phyloP scores from a whole-genome alignment of 1,140 invertebrate genomes.

The Drosophila kanapiae region DNA sequence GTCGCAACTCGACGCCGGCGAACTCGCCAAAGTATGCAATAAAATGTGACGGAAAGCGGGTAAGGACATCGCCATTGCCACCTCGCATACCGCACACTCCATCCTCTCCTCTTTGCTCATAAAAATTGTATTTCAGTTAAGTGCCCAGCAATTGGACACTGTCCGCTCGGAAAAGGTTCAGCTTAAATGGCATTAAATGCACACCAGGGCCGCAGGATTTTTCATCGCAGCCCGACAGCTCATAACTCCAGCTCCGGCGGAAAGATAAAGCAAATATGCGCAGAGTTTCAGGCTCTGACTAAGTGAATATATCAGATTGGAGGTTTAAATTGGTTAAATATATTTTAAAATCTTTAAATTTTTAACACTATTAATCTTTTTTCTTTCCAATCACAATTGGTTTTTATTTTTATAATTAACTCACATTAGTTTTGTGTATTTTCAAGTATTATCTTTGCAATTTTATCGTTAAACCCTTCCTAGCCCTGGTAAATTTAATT shows the following conservation, averaged over 20 bases:
- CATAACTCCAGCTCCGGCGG: slow-evolving; percentile 22
- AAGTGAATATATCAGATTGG: slow-evolving; percentile 9
- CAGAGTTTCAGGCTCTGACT: neutral
- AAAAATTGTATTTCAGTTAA: slow-evolving; percentile 71
- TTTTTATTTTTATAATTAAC: no score
- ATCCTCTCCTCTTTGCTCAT: slow-evolving; percentile 32
- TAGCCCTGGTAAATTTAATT: neutral
- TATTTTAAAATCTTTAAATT: neutral
- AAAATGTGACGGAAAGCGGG: slow-evolving; percentile 31
- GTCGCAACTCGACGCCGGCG: slow-evolving; percentile 53
- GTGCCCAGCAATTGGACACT: slow-evolving; percentile 57
- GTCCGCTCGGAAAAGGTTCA: slow-evolving; percentile 35
- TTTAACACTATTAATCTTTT: no score
- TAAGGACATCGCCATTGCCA: slow-evolving; percentile 10
- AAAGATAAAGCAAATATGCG: slow-evolving; percentile 3
- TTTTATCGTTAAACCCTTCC: neutral
- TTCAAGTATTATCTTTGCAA: neutral
- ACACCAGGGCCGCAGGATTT: slow-evolving; percentile 26
- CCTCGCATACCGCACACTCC: neutral
- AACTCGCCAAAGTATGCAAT: slow-evolving; percentile 62
- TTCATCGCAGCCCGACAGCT: slow-evolving; percentile 19
- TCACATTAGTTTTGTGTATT: no score
- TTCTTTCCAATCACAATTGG: no score
- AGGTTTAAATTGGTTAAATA: neutral
- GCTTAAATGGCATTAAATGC: slow-evolving; percentile 71